Percentiles rank a stretch among this genome's conserved stretches.
Evolutionary conservation across 1,140 invertebrate genomes (phyloP).

Genomic region (Drosophila ercepeae): DNA sequence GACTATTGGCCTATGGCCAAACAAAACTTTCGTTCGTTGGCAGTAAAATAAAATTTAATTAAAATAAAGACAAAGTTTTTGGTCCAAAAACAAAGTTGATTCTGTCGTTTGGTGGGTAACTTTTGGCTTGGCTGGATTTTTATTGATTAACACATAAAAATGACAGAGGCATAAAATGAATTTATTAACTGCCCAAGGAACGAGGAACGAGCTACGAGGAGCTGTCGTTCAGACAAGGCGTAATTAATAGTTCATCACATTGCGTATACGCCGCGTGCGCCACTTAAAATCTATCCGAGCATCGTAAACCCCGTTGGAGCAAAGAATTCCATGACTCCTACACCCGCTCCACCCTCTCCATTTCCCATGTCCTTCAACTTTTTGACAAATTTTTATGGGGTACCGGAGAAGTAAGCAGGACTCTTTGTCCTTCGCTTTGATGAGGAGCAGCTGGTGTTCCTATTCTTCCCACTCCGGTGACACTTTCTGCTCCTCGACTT

Average conservation of each 20-base stretch:
- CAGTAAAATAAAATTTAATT: constrained; percentile 65
- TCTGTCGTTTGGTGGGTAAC: constrained; percentile 6
- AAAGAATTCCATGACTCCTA: background rate
- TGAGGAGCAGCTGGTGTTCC: constrained; percentile 47
- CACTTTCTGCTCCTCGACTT: background rate
- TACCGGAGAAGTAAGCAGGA: constrained; percentile 16
- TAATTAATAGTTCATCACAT: constrained; percentile 71
- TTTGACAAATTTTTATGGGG: constrained; percentile 71
- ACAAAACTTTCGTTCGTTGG: constrained; percentile 35
- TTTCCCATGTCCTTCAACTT: background rate
- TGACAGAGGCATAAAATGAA: constrained; percentile 53
- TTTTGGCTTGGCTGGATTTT: constrained; percentile 40
- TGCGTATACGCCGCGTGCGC: constrained; percentile 59
- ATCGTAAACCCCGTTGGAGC: constrained; percentile 9
- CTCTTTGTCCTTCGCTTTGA: constrained; percentile 58
- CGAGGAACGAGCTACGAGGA: too few species aligned
- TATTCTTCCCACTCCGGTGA: constrained; percentile 19
- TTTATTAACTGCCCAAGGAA: constrained; percentile 44
- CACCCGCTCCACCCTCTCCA: background rate
- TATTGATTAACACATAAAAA: constrained; percentile 75
- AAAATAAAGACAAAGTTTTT: constrained; percentile 51
- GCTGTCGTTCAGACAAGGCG: constrained; percentile 45
- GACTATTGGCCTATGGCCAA: constrained; percentile 63
- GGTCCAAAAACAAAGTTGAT: constrained; percentile 12
- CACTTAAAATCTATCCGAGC: constrained; percentile 60